phyloP scores from a whole-genome alignment of 1,140 invertebrate genomes.

The Brachionus rotundiformis region DNA sequence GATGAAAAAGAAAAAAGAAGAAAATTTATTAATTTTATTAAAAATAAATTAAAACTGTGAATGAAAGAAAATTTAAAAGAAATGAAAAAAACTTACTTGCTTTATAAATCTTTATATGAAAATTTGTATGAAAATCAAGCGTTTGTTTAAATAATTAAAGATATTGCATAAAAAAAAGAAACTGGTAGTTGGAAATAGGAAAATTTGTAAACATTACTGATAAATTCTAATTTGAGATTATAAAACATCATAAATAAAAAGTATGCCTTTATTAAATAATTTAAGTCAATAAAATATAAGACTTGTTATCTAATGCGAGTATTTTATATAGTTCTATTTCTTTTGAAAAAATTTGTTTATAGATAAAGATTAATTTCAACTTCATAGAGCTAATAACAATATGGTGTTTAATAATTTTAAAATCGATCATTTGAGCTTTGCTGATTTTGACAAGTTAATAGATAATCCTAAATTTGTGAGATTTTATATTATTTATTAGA shows the following conservation, averaged over 20 bases:
- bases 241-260: not conserved
- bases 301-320: not conserved
- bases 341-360: not conserved
- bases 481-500: not conserved
- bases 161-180: not conserved
- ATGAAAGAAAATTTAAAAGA: not conserved
- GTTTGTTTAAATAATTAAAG: not conserved
- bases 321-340: not conserved
- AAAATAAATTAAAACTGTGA: not conserved
- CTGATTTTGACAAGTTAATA: slow-evolving; percentile 8
- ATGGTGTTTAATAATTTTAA: not conserved
- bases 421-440: not conserved
- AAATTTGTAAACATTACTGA: slow-evolving; percentile 2
- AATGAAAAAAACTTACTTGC: not conserved
- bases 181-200: not conserved
- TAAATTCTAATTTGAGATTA: not conserved
- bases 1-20: not conserved
- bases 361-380: not conserved
- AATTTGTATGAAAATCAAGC: not conserved
- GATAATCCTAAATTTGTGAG: not conserved
- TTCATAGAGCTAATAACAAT: not conserved
- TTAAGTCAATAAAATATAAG: not conserved
- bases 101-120: not conserved
- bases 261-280: not conserved
- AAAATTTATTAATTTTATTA: too few relatives aligned